Conservation (phyloP, 2,888 invertebrate species). For the Magallana nippona region DNA sequence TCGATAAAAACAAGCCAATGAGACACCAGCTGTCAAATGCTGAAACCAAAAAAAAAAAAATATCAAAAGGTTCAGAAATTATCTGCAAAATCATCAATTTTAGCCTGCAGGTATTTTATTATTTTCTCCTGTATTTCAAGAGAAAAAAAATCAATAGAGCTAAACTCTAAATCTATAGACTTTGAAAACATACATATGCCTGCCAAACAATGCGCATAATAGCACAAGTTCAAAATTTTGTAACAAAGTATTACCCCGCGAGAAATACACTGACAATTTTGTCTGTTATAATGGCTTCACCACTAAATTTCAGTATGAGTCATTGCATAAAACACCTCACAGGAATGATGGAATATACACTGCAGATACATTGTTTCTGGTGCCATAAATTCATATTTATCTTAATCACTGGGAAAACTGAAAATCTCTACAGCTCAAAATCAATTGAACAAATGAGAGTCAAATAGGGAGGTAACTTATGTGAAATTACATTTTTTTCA, state of each 20-base stretch:
- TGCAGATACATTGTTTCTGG: too few species aligned
- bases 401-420: too few species aligned
- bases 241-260: not conserved
- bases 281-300: conserved; percentile 10
- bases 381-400: too few species aligned
- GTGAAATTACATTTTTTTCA: too few species aligned
- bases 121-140: conserved; percentile 14
- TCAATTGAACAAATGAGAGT: too few species aligned
- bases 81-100: conserved; percentile 13
- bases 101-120: not conserved
- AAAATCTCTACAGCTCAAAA: too few species aligned
- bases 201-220: conserved; percentile 31
- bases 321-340: not conserved
- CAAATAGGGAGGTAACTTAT: too few species aligned
- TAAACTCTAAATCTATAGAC: conserved; percentile 3
- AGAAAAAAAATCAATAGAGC: conserved; percentile 7
- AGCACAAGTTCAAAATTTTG: conserved; percentile 1
- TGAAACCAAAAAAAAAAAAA: not conserved
- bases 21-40: conserved; percentile 1
- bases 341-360: not conserved
- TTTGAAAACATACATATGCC: conserved; percentile 23
- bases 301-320: conserved; percentile 1
- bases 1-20: not conserved
- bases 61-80: conserved; percentile 23
- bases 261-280: conserved; percentile 4